These are phyloP conservation scores for Sinocyclocheilus rhinocerous DNA, from an alignment of 2,113 vertebrate genomes.

Conservation along the genomic window DNA sequence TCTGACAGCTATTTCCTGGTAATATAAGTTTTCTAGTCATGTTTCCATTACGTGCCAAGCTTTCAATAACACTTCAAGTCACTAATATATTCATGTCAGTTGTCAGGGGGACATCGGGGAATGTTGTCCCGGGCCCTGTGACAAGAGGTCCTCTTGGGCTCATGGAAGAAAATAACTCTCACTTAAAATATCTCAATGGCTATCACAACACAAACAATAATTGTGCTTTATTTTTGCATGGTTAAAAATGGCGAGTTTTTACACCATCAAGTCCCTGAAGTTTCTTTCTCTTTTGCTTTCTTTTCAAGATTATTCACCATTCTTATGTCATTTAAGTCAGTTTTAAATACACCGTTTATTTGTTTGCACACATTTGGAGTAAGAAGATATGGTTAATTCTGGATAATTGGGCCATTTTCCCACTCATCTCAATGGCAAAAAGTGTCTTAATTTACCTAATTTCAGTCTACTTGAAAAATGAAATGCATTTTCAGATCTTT, in stretches of 20 bases:
- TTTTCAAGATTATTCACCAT: background rate
- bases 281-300: background rate
- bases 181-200: background rate
- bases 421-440: too few species aligned
- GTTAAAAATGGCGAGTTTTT: background rate
- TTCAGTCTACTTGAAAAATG: background rate
- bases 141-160: background rate
- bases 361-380: background rate
- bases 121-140: background rate
- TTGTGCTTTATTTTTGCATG: background rate
- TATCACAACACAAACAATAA: background rate
- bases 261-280: background rate
- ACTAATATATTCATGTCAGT: conserved; percentile 1
- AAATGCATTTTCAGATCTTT: background rate
- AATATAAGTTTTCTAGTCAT: background rate
- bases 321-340: background rate
- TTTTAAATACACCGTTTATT: background rate
- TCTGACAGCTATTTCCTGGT: background rate
- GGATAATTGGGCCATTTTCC: too few species aligned
- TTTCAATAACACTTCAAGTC: background rate
- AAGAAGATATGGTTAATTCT: too few species aligned
- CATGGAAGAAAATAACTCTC: background rate
- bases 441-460: too few species aligned
- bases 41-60: background rate
- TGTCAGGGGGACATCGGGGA: background rate